Base-by-base conservation (phyloP, 1,140 invertebrate genomes). In the Drosophila bipectinata region DNA sequence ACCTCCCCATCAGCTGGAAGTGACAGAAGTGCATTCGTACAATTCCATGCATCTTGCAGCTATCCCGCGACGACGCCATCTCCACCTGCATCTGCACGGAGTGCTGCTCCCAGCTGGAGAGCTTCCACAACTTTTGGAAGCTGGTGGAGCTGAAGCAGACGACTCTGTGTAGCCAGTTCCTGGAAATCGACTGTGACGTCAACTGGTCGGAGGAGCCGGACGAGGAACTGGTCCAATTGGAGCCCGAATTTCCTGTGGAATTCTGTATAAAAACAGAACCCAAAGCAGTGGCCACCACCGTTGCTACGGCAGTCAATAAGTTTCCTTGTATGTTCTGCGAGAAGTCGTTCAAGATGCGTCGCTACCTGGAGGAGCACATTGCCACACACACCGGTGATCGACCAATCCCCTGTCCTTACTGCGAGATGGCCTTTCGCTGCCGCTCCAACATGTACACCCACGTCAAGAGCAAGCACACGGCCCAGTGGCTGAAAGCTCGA, bases 361-460 rank as follows among this genome's bases (percentile, higher is more conserved):
- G 82, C 48, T 90, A 88, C 57, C 49, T 88, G 12, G 77, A 90
- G 57, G 90, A 91, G 63, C 92, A 92, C 59, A 90, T 92, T 51
- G 88, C 90, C 34, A 91, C 87, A 18, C 92, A 92, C 41, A 92
- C 91, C 0, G 91, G 92, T 3, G 89, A 91, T 26, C 61, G 88
- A 18, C 76, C 90, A 21, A 90, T 92, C 52, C 58, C 79, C 1
- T 92, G 92, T 64, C 82, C 88, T 12, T 91, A 92, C 41, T 92
- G 92, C 64, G 72, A 81, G 10, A 91, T 80, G 49, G 77, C 82
- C 2, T 92, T 91, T 24, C 78, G 85, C 18, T 91, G 90, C 18
- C 91, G 77, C 9, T 91, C 90, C 39, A 92, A 92, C 28, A 92
- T 92, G 91, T 90, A 90, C 48, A 89, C 90, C n/a, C 92, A 92